phyloP scores from a whole-genome alignment of 92 coral and sea anemone species.

The Bergia sp. region DNA sequence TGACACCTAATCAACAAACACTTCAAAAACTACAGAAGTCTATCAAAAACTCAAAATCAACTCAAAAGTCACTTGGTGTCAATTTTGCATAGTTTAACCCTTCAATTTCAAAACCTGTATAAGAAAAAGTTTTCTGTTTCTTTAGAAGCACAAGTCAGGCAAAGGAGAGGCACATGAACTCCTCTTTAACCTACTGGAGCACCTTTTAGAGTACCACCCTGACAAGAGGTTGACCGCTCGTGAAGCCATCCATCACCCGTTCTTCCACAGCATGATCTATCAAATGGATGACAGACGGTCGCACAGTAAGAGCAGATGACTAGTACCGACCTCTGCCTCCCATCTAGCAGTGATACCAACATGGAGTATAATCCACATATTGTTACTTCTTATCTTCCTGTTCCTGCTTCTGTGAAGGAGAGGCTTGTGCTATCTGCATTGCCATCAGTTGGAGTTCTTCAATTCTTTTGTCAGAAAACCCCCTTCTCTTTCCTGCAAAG shows the following conservation, averaged over 20 bases:
- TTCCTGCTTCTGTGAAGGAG: slow-evolving; percentile 13
- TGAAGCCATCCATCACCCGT: slow-evolving; percentile 92
- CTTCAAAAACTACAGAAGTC: too few species aligned
- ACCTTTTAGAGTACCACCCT: slow-evolving; percentile 86
- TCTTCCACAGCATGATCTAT: slow-evolving; percentile 70
- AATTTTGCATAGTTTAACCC: too few species aligned
- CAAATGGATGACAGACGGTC: slow-evolving; percentile 66
- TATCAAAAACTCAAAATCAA: too few species aligned
- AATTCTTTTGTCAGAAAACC: not conserved
- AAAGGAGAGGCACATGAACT: slow-evolving; percentile 78
- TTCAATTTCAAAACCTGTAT: not conserved
- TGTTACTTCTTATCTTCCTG: not conserved
- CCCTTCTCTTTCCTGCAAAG: too few species aligned
- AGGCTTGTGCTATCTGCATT: not conserved
- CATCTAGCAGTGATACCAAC: not conserved
- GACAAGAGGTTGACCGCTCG: slow-evolving; percentile 79
- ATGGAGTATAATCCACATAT: slow-evolving; percentile 14
- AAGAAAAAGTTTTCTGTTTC: not conserved
- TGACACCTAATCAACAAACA: too few species aligned
- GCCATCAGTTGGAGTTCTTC: not conserved
- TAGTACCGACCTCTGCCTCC: slow-evolving; percentile 6
- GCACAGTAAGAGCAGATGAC: slow-evolving; percentile 97
- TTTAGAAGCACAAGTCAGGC: slow-evolving; percentile 81
- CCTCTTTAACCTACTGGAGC: slow-evolving; percentile 88
- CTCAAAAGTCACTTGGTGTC: too few species aligned